These are phyloP conservation scores for Oncorhynchus keta DNA, from an alignment of 2,113 vertebrate species.

Conservation along the genomic window DNA sequence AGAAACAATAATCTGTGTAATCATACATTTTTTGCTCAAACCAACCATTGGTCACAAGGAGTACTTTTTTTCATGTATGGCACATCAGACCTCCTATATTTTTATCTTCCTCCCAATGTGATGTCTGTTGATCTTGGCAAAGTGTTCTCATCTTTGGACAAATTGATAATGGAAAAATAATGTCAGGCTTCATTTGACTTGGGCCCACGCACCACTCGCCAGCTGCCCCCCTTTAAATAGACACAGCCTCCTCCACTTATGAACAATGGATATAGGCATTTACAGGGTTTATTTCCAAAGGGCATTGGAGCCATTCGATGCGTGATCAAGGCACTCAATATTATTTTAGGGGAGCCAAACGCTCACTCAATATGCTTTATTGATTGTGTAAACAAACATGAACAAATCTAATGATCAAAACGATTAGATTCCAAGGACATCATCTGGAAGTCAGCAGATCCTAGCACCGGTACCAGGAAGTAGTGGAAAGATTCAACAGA, in stretches of 20 bases:
- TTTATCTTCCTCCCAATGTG: constrained; percentile 48
- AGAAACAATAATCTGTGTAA: too few relatives aligned
- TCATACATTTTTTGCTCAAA: too few relatives aligned
- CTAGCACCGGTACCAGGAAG: constrained; percentile 25
- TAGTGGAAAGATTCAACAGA: constrained; percentile 58
- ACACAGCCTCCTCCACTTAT: background rate
- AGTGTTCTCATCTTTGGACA: background rate
- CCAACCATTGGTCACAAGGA: too few relatives aligned
- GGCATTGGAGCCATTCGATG: background rate
- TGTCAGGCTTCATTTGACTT: background rate
- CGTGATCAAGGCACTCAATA: constrained; percentile 6
- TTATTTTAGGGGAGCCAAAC: background rate
- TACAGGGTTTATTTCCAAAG: background rate
- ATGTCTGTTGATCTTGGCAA: background rate
- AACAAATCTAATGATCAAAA: constrained; percentile 60
- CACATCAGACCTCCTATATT: background rate
- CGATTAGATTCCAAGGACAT: constrained; percentile 34
- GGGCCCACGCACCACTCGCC: background rate
- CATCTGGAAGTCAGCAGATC: constrained; percentile 38
- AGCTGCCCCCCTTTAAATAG: background rate
- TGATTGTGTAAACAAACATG: constrained; percentile 29
- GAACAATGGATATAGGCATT: background rate
- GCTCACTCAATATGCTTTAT: background rate
- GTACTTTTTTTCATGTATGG: too few relatives aligned
- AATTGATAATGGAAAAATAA: background rate